These are phyloP conservation scores for Astur gentilis DNA, from an alignment of 2,113 vertebrate species.

Conservation along the genomic window DNA sequence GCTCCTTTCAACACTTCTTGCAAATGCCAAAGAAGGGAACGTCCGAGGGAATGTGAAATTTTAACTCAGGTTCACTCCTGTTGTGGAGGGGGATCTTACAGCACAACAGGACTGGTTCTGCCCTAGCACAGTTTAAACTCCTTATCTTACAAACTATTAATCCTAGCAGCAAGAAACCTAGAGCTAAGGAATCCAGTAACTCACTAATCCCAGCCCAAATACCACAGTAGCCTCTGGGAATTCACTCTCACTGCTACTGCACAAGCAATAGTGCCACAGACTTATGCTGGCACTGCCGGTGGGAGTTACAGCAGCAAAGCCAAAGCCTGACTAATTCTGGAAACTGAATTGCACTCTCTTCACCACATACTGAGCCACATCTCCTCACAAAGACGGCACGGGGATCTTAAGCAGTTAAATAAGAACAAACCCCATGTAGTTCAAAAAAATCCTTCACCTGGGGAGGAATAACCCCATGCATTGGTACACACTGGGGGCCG, in stretches of 20 bases:
- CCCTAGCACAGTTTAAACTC: not conserved
- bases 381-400: not conserved
- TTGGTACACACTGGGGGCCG: no score
- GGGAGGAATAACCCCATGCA: not conserved
- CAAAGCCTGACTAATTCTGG: not conserved
- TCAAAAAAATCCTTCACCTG: no score
- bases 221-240: accelerated
- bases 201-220: not conserved
- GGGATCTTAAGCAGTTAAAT: not conserved
- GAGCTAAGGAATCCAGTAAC: not conserved
- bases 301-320: not conserved
- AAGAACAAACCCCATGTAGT: not conserved
- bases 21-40: not conserved
- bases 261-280: accelerated
- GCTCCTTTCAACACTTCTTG: not conserved
- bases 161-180: not conserved
- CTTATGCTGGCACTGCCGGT: not conserved
- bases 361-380: not conserved
- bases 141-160: not conserved
- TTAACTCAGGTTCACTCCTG: accelerated
- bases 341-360: not conserved
- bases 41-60: not conserved
- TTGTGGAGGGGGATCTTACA: not conserved
- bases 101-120: not conserved
- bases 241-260: not conserved